Base-by-base conservation (phyloP, 2,888 invertebrate species). In the Eudiplozoon nipponicum region DNA sequence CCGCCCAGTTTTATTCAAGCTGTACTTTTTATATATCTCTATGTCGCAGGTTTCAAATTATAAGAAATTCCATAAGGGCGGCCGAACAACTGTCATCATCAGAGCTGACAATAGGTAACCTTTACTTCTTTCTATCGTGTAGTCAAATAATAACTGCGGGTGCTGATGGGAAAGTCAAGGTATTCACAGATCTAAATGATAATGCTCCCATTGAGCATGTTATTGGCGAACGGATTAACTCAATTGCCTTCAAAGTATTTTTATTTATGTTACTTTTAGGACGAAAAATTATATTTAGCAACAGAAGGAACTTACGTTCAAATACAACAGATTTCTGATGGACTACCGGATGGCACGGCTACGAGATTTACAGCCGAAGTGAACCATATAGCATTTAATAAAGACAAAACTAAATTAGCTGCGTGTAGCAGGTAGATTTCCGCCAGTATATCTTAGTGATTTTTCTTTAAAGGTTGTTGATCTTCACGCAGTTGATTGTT, bases 401-500 rank as follows among this genome's bases (percentile, higher is more conserved):
- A 38, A 13, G 33, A 39, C 17, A 20, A 38, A 15, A 36, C 28
- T 7, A 15, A 22, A n/a, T n/a, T 36, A 4, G 36, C 36, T 31
- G 36, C 36, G 21, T 20, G 39, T 3, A 21, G 20, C 15, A 39
- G 36, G 3, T 17, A 36, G 15, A 18, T 21, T 36, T 15, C n/a
- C 3, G 22, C 38, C 2, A 19, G 19, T 13, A 34, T 15, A 13
- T 4, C 26, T 31, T 22, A 31, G 26, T 3, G 36, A 36, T 9
- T 36, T 36, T 26, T 15, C 21, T n/a, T 21, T 31, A 21, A 36
- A 36, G 17, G 36, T 36, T 18, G 13, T 40, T 2, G 37, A 29
- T 22, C 9, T 40, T n/a, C 13, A 11, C 21, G 22, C 18, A 13
- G 9, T 13, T 11, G 39, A 35, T 9, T 13, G 15, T n/a, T 35